Conservation (phyloP, 2,797 vertebrate species). For the Todus mexicanus region DNA sequence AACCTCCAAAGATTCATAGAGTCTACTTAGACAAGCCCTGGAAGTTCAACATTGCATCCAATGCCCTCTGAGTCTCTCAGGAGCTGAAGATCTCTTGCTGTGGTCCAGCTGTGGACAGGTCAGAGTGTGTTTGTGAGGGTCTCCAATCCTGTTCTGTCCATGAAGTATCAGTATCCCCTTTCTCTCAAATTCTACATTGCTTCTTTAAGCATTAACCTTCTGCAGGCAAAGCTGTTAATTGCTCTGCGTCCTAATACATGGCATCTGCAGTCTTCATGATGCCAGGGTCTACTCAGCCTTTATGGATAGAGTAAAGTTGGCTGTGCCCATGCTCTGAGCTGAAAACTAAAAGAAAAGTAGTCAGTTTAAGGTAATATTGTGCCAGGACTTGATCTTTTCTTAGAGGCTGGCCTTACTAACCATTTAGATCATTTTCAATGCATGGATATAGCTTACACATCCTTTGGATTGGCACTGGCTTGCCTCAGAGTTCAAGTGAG, state of each 20-base stretch:
- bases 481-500: neutral
- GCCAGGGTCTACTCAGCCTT: neutral
- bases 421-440: neutral
- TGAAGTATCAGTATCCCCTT: neutral
- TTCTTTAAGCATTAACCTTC: neutral
- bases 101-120: neutral
- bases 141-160: neutral
- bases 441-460: neutral
- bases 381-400: neutral
- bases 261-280: neutral
- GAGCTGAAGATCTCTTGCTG: neutral
- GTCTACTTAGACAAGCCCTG: slow-evolving; percentile 18
- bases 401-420: neutral
- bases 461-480: neutral
- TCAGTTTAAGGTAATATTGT: neutral
- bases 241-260: neutral
- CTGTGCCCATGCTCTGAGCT: neutral
- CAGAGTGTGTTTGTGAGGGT: neutral
- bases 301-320: neutral
- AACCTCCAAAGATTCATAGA: slow-evolving; percentile 8
- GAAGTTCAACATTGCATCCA: neutral
- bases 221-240: neutral
- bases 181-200: neutral
- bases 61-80: neutral
- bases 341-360: neutral